Evolutionary conservation across 2,888 invertebrate genomes (phyloP).

Genomic region (Cylloceria caligata): DNA sequence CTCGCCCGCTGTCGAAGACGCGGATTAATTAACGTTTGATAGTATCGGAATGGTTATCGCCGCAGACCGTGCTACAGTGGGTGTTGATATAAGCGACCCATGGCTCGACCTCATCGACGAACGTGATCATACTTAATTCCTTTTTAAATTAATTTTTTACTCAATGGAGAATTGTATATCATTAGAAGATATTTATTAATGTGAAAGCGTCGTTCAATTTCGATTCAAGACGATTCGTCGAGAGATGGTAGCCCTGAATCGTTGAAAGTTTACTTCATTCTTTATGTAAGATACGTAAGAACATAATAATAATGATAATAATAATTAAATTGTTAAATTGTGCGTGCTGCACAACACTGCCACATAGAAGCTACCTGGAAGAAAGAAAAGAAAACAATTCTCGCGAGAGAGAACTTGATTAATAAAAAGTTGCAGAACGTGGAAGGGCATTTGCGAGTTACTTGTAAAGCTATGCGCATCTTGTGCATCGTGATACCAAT

Average conservation of each 20-base stretch:
- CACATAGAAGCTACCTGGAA: conserved; percentile 80
- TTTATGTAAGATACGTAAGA: conserved; percentile 17
- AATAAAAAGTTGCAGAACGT: conserved; percentile 55
- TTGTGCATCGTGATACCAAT: not conserved
- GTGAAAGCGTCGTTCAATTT: not conserved
- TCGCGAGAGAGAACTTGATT: conserved; percentile 59
- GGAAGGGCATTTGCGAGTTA: conserved; percentile 29
- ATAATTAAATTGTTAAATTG: conserved; percentile 65
- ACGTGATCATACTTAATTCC: not conserved
- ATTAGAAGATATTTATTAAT: too few species aligned
- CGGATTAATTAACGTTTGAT: conserved; percentile 25
- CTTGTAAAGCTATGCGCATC: not conserved
- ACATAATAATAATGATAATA: conserved; percentile 33
- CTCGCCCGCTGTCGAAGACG: not conserved
- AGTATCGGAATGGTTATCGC: conserved; percentile 60
- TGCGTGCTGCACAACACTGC: conserved; percentile 74
- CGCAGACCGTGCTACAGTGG: conserved; percentile 69
- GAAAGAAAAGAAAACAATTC: conserved; percentile 68
- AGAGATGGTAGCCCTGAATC: not conserved
- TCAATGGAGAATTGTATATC: too few species aligned
- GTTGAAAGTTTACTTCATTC: not conserved
- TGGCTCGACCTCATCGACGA: conserved; percentile 25
- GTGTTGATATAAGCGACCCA: conserved; percentile 61
- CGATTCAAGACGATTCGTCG: not conserved
- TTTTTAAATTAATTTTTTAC: not conserved